Evolutionary conservation across 2,113 vertebrate species (phyloP).

Genomic region (Rutilus rutilus): DNA sequence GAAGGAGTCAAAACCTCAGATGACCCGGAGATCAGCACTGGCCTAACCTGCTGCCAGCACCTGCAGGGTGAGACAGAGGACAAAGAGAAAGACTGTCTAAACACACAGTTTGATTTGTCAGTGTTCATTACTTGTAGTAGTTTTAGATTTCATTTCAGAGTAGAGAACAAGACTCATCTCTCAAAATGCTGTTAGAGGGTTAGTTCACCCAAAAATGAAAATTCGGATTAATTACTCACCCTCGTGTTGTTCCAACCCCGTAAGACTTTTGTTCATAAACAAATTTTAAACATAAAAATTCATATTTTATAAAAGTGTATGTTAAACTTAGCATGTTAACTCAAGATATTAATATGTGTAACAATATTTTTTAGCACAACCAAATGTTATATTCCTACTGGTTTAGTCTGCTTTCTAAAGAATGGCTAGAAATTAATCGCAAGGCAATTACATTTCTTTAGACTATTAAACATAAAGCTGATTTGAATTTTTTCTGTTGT

Average conservation of each 20-base stretch:
- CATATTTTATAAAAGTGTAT: not conserved
- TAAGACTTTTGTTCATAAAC: too few relatives aligned
- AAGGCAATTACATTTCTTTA: too few relatives aligned
- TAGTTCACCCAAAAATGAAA: too few relatives aligned
- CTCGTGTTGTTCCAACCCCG: too few relatives aligned
- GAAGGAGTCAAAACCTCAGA: conserved; percentile 85
- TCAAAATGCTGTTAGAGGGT: not conserved
- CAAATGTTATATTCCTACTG: not conserved
- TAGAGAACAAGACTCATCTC: not conserved
- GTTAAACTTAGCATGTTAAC: not conserved
- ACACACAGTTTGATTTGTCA: not conserved
- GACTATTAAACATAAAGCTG: too few relatives aligned
- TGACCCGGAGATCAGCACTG: conserved; percentile 68
- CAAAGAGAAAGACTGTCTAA: not conserved
- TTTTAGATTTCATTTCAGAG: not conserved
- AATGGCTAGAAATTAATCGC: too few relatives aligned
- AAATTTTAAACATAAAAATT: too few relatives aligned
- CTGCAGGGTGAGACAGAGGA: conserved; percentile 66
- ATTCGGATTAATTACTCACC: too few relatives aligned
- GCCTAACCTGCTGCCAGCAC: conserved; percentile 72
- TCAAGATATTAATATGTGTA: not conserved
- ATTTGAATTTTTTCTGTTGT: too few relatives aligned
- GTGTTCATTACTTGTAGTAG: not conserved
- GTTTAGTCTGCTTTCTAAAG: not conserved
- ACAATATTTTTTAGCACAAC: not conserved